Evolutionary conservation across 2,888 invertebrate species (phyloP).

Genomic region (Apamea monoglypha): DNA sequence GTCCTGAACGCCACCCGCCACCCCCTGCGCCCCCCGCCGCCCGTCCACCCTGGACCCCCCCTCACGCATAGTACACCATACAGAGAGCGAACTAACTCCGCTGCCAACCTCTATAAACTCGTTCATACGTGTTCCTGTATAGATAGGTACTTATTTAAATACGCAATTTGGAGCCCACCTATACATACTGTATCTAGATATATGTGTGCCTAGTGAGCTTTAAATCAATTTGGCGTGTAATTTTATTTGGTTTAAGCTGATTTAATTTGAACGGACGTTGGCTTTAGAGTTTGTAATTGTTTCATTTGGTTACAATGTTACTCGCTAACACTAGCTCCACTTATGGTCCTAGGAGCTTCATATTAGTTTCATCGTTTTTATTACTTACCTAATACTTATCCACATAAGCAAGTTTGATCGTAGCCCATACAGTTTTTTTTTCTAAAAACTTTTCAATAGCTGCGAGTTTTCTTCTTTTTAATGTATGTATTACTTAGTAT

Average conservation of each 20-base stretch:
- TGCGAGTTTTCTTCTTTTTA: background rate
- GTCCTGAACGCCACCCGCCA: constrained; percentile 78
- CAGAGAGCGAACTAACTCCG: constrained; percentile 88
- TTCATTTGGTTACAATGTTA: constrained; percentile 46
- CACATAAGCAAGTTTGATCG: background rate
- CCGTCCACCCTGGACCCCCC: constrained; percentile 77
- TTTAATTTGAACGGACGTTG: constrained; percentile 75
- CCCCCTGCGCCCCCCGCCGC: constrained; percentile 69
- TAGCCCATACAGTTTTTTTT: background rate
- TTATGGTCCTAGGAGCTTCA: background rate
- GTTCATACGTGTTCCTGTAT: constrained; percentile 82
- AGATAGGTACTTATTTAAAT: constrained; percentile 87
- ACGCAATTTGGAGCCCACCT: constrained; percentile 84
- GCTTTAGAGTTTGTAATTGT: constrained; percentile 57
- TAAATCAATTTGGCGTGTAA: constrained; percentile 84
- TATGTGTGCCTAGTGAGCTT: constrained; percentile 70
- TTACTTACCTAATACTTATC: too few species aligned
- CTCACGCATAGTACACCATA: constrained; percentile 88
- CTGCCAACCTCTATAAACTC: constrained; percentile 87
- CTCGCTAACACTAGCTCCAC: constrained; percentile 18
- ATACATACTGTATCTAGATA: constrained; percentile 72
- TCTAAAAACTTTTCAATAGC: background rate
- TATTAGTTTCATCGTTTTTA: background rate
- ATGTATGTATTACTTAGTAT: background rate
- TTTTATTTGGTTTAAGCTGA: constrained; percentile 78